Evolutionary conservation across 2,888 invertebrate genomes (phyloP), one percentile per base, ranked within the genome.

Genomic region (Macrosoma leucophasiata): DNA sequence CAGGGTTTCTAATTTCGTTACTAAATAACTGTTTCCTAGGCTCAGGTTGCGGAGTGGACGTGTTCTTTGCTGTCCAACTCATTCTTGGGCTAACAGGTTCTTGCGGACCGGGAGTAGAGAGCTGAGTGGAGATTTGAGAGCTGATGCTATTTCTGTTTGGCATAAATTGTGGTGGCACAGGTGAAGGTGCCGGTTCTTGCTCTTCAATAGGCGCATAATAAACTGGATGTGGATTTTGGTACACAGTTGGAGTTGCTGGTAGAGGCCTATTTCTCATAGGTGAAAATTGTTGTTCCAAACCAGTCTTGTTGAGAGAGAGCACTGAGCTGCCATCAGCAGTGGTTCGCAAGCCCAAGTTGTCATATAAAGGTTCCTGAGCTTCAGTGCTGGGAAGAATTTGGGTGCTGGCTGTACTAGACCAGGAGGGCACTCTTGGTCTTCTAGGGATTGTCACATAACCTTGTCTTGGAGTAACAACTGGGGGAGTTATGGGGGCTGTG

Each of bases 381-480:
- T 88, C 87, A 22, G 85, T 67, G 44, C 81, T 79, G 4, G 77
- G 81, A 8, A 64, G 53, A 45, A 88, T 76, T 42, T 84, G 78
- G 3, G 87, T 72, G 75, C 88, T 58, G 66, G 90, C 55, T 68
- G 89, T 71, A 86, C 90, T 67, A 67, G 91, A 91, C 92, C 94
- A 94, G 58, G 93, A 93, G 1, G 92, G 92, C 0, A 93, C 92
- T 43, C 95, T 84, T 0, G 94, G 94, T 55, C 94, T 86, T 48
- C 95, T 86, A 0, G 95, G 95, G 39, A 95, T 94, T 9, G 95
- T 95, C 23, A 94, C 94, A 65, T 94, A 95, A 7, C 94, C 94
- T 62, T 92, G 92, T 43, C 91, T 87, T 3, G 91, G 90, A 13
- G 89, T 88, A 21, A 91, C 85, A 4, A 91, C 88, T 14, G 91